Evolutionary conservation across 1,140 invertebrate species (phyloP).

Genomic region (Zaprionus ornatus): DNA sequence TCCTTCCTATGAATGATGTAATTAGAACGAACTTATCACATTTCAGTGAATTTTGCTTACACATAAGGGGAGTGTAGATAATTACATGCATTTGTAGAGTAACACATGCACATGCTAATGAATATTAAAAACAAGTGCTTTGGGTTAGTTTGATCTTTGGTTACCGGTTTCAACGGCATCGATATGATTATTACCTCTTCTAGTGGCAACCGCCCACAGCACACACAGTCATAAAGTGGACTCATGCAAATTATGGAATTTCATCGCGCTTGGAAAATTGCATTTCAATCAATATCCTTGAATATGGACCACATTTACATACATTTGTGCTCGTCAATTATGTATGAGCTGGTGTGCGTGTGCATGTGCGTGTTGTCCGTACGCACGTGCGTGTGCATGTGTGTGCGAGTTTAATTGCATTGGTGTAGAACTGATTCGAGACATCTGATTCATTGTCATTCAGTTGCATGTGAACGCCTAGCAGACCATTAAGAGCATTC

Average conservation of each 20-base stretch:
- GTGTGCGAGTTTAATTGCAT: constrained; percentile 6
- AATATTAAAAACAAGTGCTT: neutral
- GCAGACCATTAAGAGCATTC: constrained; percentile 7
- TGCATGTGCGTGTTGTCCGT: neutral
- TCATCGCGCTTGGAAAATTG: constrained; percentile 48
- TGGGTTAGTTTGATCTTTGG: neutral
- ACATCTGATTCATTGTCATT: constrained; percentile 13
- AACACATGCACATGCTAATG: neutral
- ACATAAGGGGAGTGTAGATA: neutral
- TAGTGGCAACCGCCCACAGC: neutral
- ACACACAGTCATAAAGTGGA: constrained; percentile 29
- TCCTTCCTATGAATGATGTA: neutral
- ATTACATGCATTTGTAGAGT: too few species aligned
- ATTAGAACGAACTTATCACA: neutral
- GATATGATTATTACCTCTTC: neutral
- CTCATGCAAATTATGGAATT: constrained; percentile 56
- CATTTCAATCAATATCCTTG: constrained; percentile 64
- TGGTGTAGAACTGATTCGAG: constrained; percentile 7
- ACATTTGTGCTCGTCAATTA: constrained; percentile 20
- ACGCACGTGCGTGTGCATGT: neutral
- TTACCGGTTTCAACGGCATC: neutral
- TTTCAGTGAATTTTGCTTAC: neutral
- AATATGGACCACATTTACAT: constrained; percentile 43
- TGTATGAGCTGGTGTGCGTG: neutral
- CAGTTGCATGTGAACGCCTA: neutral